Evolutionary conservation across 2,113 vertebrate species (phyloP).

Genomic region (Brevimyrus niger): DNA sequence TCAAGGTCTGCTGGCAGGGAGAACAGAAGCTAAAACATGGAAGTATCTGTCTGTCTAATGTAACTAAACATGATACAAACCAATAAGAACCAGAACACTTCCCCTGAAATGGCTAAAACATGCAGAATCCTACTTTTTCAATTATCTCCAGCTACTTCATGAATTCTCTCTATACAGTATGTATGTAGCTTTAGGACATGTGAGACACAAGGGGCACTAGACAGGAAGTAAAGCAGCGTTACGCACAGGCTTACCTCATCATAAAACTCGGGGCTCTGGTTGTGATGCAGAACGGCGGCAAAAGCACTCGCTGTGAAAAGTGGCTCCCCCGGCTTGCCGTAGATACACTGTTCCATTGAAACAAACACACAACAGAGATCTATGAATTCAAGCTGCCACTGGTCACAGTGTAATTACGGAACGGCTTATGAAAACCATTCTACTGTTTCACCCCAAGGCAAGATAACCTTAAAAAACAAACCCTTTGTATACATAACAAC

Average conservation of each 20-base stretch:
- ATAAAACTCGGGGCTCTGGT: conserved; percentile 93
- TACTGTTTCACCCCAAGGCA: background rate
- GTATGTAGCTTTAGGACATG: background rate
- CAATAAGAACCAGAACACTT: background rate
- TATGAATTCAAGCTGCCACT: background rate
- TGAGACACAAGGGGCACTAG: background rate
- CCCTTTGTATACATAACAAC: background rate
- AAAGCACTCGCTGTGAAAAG: conserved; percentile 68
- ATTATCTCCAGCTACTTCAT: background rate
- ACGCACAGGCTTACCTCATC: conserved; percentile 73
- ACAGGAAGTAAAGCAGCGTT: too few relatives aligned
- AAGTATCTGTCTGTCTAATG: background rate
- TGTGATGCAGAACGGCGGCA: conserved; percentile 86
- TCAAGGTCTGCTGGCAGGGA: background rate
- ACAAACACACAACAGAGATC: background rate
- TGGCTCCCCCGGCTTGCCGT: conserved; percentile 79
- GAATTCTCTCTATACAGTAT: background rate
- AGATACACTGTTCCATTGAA: conserved; percentile 78
- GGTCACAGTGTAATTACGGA: background rate
- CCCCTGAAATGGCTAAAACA: background rate
- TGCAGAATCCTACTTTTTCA: background rate
- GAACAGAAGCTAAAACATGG: background rate
- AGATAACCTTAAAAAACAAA: background rate
- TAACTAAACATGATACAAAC: background rate
- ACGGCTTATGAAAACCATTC: background rate